These are phyloP conservation scores for Fulica atra DNA, from an alignment of 2,113 vertebrate genomes.

Conservation along the genomic window DNA sequence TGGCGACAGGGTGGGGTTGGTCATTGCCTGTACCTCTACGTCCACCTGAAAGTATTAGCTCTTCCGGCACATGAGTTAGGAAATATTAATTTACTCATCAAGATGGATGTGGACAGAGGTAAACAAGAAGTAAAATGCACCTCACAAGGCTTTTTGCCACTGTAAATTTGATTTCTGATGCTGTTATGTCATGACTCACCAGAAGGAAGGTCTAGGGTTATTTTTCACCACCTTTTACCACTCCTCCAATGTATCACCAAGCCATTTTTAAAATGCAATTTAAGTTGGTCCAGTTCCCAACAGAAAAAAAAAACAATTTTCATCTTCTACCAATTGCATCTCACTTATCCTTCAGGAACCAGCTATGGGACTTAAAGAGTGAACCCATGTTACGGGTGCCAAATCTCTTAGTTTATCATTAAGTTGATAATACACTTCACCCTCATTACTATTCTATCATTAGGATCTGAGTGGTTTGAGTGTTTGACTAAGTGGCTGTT, in stretches of 20 bases:
- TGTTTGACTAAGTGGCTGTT: constrained; percentile 54
- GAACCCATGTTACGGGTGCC: background rate
- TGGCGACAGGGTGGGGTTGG: background rate
- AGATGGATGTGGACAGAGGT: background rate
- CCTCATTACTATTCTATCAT: constrained; percentile 67
- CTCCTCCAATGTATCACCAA: background rate
- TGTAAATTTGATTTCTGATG: background rate
- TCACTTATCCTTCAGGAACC: background rate
- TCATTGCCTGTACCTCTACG: background rate
- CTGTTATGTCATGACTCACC: background rate
- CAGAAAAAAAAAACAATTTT: constrained; percentile 3
- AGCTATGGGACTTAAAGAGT: background rate
- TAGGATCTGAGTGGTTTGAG: constrained; percentile 59
- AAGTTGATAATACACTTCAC: constrained; percentile 58
- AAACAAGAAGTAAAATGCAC: background rate
- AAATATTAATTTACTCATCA: background rate
- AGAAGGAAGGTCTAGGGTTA: background rate
- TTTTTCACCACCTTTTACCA: background rate
- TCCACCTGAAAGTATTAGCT: background rate
- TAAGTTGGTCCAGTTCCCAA: background rate
- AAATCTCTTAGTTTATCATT: constrained; percentile 55
- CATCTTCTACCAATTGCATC: background rate
- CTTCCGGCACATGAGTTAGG: background rate
- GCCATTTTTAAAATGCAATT: background rate
- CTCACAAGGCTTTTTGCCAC: background rate